Base-by-base conservation (phyloP, 2,113 vertebrate species). In the Telmatochromis bifrenatus region DNA sequence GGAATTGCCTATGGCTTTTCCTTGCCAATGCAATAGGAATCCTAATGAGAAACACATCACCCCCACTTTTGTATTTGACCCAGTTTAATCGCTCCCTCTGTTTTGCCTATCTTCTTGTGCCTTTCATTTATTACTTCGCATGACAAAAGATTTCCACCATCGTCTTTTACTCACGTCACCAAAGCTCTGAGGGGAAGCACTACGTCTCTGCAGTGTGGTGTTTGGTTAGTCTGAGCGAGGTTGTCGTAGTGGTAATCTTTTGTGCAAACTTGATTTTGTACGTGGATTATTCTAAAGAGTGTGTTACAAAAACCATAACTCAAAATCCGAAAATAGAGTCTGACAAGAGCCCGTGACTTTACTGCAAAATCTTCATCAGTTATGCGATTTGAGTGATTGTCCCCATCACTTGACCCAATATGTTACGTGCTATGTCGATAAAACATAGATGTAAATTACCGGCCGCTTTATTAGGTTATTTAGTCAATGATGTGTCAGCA, bases 1-100 rank as follows among this genome's bases (percentile, higher is more conserved):
- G 91, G 92, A 92, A 91, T 91, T 91, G 90, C 93, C 87, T 6
- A 49, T 92, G 91, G 89, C 87, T 90, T 88, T 80, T 82, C 89
- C 68, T 81, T 86, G 54, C 37, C 81, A 87, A 87, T 81, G 84
- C 53, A 85, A 56, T 28, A 7, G 9, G 37, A 86, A 65, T 81
- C 79, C 53, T 88, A 87, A 90, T 84, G 85, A 87, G 88, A 73
- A 82, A 82, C 28, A 42, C 31, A 80, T 92, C 83, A 26, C 33
- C 77, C 62, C 82, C 79, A 84, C 79, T 92, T 91, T 86, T 89
- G 82, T 85, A 58, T 90, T 84, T 92, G 87, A 92, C 86, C 88
- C 83, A 85, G 37, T 92, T 93, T 88, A 82, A 85, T 91, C 80
- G 23, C 35, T 51, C 83, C 51, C 65, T 88, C 62, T 81, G 53